Evolutionary conservation across 2,888 invertebrate genomes (phyloP), one percentile per base, ranked within the genome.

Genomic region (Macropis europaea): DNA sequence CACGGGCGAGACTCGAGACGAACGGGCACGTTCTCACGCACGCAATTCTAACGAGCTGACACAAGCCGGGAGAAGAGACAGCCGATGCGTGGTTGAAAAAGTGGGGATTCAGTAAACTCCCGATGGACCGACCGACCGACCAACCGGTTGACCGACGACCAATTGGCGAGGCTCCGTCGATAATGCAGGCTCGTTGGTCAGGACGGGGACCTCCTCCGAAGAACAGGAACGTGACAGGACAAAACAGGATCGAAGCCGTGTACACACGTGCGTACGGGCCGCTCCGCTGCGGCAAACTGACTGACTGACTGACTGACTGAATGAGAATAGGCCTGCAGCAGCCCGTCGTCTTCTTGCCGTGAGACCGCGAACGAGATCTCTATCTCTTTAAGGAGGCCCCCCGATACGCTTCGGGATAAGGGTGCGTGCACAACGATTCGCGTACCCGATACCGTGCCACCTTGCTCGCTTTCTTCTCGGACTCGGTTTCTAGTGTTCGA

Each of bases 291-390:
- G 83, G 85, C 87, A 81, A 83, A 86, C 85, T 86, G 83, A 86
- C 86, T 86, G 84, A 85, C 86, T 86, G 85, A 86, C 87, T 85
- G 85, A 86, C 86, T 83, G 87, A 86, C 87, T 87, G 85, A 88
- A 88, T 87, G 86, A 86, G 86, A 87, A 84, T 84, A 84, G 84
- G 83, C 77, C 82, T 76, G 63, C 67, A 56, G 69, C 79, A 50
- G 73, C 17, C 36, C 45, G 40, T 26, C 36, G 73, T 66, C 73
- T 81, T 83, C 82, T 82, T 83, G 76, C 79, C 77, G 78, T 76
- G 64, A 67, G 72, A 63, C 75, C 61, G 52, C 53, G 71, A 76
- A 71, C 81, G 82, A 85, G 84, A 86, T 87, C 86, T 84, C 81
- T 85, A 87, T 87, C 87, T 84, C 76, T 63, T 60, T 38, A 62